Evolutionary conservation across 2,888 invertebrate genomes (phyloP), one percentile per base, ranked within the genome.

Genomic region (Leucania comma): DNA sequence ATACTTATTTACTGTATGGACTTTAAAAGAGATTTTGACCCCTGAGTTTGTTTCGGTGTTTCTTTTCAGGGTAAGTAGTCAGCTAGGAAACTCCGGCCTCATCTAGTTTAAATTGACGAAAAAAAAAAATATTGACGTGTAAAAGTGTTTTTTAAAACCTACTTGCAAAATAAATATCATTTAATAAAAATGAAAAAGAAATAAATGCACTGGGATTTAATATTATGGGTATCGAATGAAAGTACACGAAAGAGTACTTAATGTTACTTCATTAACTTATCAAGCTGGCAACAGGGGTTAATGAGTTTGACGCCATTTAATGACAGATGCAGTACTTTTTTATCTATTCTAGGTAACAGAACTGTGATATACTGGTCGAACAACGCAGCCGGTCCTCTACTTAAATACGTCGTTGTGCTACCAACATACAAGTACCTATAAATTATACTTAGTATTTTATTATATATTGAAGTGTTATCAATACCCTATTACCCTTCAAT

Each of bases 261-360:
- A 54, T 20, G 4, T 51, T 17, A n/a, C n/a, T 32, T 59, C 12
- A 24, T 48, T n/a, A 58, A 17, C 20, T 20, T 4, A 10, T 22
- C 20, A 10, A 29, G 50, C 51, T 32, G 14, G 9, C 22, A 14
- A 53, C 9, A 22, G 24, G 26, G 57, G 58, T 50, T 69, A 70
- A 59, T 70, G 62, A 76, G 38, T 50, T 71, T 72, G 42, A 70
- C 68, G 62, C 58, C 26, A 12, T 26, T 46, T 72, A 64, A 72
- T 48, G 61, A 59, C 38, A 32, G 50, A 59, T 38, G 17, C 17
- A 56, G 57, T 61, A 22, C 24, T 48, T 51, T 74, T 61, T 78
- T 83, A 82, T 78, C 72, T 22, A 17, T 9, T 42, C 14, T 42
- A 17, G 38, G 38, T 14, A 17, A 42, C 17, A 42, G 3, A 48